These are phyloP conservation scores for Origma solitaria DNA, from an alignment of 2,113 vertebrate genomes.

Conservation along the genomic window DNA sequence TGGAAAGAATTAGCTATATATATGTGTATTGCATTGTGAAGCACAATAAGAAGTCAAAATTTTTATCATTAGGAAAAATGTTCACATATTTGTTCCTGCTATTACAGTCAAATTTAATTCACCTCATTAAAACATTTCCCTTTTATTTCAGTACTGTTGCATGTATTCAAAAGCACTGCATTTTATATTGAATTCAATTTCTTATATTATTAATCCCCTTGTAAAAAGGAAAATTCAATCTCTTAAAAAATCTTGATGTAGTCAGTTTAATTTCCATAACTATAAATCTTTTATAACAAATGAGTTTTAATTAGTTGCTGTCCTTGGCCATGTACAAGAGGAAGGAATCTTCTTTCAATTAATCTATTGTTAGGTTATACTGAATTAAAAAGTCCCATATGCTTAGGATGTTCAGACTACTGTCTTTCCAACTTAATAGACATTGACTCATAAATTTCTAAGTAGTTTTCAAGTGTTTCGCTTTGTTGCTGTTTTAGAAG, in stretches of 20 bases:
- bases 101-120: background rate
- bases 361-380: background rate
- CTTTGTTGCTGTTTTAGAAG: background rate
- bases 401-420: background rate
- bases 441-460: background rate
- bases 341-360: slow-evolving; percentile 2
- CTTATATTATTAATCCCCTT: slow-evolving; percentile 33
- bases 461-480: background rate
- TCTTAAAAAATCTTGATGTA: slow-evolving; percentile 45
- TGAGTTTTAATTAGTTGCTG: slow-evolving; percentile 52
- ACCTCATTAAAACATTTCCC: background rate
- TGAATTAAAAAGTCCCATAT: slow-evolving; percentile 5
- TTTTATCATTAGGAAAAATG: background rate
- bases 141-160: background rate
- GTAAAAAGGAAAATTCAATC: slow-evolving; percentile 19
- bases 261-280: slow-evolving; percentile 46
- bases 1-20: background rate
- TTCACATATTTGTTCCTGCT: background rate
- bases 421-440: background rate
- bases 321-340: background rate
- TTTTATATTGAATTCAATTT: slow-evolving; percentile 27
- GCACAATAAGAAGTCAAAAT: background rate
- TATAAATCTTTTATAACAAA: slow-evolving; percentile 50
- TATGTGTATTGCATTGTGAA: background rate
- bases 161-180: background rate